phyloP scores from a whole-genome alignment of 2,797 vertebrate genomes.

The Argyrosomus regius region DNA sequence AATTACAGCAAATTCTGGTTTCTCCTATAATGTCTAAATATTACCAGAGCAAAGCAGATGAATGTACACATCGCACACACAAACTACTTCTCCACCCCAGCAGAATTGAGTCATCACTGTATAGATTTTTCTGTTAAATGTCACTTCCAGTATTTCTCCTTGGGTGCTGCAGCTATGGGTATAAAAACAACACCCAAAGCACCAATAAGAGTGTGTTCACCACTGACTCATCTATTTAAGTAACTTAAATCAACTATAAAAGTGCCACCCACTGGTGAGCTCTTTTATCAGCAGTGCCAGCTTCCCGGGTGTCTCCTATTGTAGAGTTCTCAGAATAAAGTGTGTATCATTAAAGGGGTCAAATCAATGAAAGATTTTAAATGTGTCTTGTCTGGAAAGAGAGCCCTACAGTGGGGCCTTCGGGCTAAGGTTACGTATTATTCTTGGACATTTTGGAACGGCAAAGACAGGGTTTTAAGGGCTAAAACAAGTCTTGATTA shows the following conservation, averaged over 20 bases:
- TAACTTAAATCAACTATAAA: slow-evolving; percentile 59
- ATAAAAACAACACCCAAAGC: slow-evolving; percentile 52
- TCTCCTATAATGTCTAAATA: not conserved
- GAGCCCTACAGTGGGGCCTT: not conserved
- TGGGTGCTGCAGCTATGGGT: slow-evolving; percentile 25
- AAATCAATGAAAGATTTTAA: slow-evolving; percentile 28
- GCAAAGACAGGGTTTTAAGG: not conserved
- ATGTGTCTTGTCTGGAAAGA: slow-evolving; percentile 8
- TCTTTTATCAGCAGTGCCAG: slow-evolving; percentile 19
- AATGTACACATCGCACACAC: slow-evolving; percentile 2
- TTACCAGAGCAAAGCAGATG: not conserved
- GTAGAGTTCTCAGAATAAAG: slow-evolving; percentile 22
- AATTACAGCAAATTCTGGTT: not conserved
- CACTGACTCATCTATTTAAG: slow-evolving; percentile 53
- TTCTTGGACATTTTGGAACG: not conserved
- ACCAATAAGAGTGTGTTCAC: slow-evolving; percentile 22
- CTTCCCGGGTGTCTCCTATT: slow-evolving; percentile 30
- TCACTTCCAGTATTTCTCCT: slow-evolving; percentile 44
- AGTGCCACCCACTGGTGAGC: slow-evolving; percentile 36
- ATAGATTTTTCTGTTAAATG: slow-evolving; percentile 64
- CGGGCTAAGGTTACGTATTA: not conserved
- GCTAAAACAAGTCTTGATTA: not conserved
- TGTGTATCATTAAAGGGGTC: slow-evolving; percentile 35
- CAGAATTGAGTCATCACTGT: slow-evolving; percentile 48
- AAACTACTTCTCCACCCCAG: not conserved